Conservation (phyloP, 2,797 vertebrate species). For the Chelidonichthys spinosus region DNA sequence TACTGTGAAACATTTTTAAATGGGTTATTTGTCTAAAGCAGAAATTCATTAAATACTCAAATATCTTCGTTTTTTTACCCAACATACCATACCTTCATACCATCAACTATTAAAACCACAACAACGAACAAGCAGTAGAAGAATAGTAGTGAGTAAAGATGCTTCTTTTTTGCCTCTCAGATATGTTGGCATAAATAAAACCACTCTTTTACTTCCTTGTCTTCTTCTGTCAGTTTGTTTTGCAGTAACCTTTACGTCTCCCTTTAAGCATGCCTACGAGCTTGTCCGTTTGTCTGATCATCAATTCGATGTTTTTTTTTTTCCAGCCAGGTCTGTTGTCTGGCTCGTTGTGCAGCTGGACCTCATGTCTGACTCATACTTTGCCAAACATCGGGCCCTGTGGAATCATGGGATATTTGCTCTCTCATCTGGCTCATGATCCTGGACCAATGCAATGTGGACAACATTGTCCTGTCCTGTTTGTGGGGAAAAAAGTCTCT, state of each 20-base stretch:
- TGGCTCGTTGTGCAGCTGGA: conserved; percentile 41
- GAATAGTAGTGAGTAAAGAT: not conserved
- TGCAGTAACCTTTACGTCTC: conserved; percentile 38
- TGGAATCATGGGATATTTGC: conserved; percentile 60
- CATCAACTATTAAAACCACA: not conserved
- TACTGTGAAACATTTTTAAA: not conserved
- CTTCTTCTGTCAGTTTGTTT: conserved; percentile 38
- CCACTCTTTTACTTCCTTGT: not conserved
- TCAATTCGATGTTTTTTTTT: conserved; percentile 32
- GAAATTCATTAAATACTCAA: not conserved
- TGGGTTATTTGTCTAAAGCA: not conserved
- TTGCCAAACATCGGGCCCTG: conserved; percentile 32
- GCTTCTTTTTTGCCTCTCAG: conserved; percentile 45
- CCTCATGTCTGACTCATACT: conserved; percentile 40
- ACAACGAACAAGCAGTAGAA: conserved; percentile 7
- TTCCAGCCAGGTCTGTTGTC: conserved; percentile 30
- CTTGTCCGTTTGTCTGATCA: conserved; percentile 40
- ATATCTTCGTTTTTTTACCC: not conserved
- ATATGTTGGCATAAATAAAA: conserved; percentile 44
- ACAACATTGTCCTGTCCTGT: conserved; percentile 37
- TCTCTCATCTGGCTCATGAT: conserved; percentile 33
- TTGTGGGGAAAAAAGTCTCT: conserved; percentile 48
- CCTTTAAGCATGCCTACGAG: conserved; percentile 26
- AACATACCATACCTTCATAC: no score
- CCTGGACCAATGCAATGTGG: conserved; percentile 65